Evolutionary conservation across 2,888 invertebrate genomes (phyloP).

Genomic region (Oscheius sp.): DNA sequence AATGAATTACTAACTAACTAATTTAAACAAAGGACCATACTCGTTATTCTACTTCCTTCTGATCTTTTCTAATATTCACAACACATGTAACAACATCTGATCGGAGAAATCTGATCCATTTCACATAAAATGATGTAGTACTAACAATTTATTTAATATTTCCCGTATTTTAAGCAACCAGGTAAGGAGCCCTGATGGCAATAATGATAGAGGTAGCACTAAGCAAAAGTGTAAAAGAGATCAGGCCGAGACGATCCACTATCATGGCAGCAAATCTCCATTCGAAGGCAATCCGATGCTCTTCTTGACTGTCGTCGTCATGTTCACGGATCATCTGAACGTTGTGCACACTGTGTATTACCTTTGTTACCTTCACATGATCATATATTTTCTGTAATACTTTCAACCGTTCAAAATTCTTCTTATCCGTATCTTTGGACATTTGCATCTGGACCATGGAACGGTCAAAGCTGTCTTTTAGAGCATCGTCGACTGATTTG

Average conservation of each 20-base stretch:
- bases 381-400: constrained; percentile 64
- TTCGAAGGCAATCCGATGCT: constrained; percentile 58
- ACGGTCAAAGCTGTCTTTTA: constrained; percentile 62
- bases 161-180: constrained; percentile 51
- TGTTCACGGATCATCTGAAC: constrained; percentile 67
- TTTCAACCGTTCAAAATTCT: constrained; percentile 50
- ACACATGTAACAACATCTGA: constrained; percentile 11
- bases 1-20: no score
- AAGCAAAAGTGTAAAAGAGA: constrained; percentile 61
- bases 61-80: constrained; percentile 1
- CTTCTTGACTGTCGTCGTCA: constrained; percentile 66
- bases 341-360: no score
- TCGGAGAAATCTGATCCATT: constrained; percentile 13
- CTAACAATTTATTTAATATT: not conserved
- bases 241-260: constrained; percentile 65
- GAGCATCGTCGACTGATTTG: constrained; percentile 49
- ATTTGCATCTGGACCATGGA: constrained; percentile 51
- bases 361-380: constrained; percentile 68
- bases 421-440: constrained; percentile 43
- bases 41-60: not conserved
- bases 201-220: constrained; percentile 53
- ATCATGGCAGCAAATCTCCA: constrained; percentile 69
- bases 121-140: not conserved
- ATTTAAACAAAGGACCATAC: not conserved
- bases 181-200: constrained; percentile 64